Percentiles rank a stretch among this genome's conserved stretches.
These are phyloP conservation scores for Hiodon alosoides DNA, from an alignment of 2,113 vertebrate species.

Conservation along the genomic window DNA sequence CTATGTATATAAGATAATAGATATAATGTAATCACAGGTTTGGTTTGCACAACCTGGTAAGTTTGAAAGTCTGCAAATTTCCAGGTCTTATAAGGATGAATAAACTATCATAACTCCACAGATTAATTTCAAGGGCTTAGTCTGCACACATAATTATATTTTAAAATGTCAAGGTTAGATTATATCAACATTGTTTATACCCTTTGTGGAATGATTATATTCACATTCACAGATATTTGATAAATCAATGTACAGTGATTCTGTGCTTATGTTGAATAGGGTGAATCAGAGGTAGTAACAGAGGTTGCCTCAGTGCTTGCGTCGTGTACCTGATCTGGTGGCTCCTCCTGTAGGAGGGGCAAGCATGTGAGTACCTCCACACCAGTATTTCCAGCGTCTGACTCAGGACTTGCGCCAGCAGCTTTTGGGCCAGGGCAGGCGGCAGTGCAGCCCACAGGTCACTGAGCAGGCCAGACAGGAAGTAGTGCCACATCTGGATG, in stretches of 20 bases:
- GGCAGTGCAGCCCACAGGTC: slow-evolving; percentile 83
- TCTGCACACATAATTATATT: too few relatives aligned
- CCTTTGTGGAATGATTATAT: neutral
- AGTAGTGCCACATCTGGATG: slow-evolving; percentile 97
- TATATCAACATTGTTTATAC: neutral
- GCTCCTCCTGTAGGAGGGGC: slow-evolving; percentile 79
- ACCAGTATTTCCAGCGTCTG: slow-evolving; percentile 74
- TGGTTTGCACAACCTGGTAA: neutral
- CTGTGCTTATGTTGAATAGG: neutral
- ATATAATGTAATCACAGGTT: neutral
- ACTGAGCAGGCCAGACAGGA: slow-evolving; percentile 78
- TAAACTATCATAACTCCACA: neutral
- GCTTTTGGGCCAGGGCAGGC: slow-evolving; percentile 66
- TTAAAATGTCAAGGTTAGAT: neutral
- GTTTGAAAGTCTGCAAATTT: neutral
- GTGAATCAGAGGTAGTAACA: neutral
- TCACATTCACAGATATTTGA: neutral
- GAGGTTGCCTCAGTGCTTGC: neutral
- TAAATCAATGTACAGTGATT: neutral
- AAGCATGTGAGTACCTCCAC: slow-evolving; percentile 76
- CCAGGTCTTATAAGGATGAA: neutral
- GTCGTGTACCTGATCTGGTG: slow-evolving; percentile 81
- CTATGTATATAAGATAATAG: neutral
- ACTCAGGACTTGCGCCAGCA: slow-evolving; percentile 77
- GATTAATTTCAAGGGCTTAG: neutral